Conservation (phyloP, 2,888 invertebrate genomes). For the Monoplex corrugatus region DNA sequence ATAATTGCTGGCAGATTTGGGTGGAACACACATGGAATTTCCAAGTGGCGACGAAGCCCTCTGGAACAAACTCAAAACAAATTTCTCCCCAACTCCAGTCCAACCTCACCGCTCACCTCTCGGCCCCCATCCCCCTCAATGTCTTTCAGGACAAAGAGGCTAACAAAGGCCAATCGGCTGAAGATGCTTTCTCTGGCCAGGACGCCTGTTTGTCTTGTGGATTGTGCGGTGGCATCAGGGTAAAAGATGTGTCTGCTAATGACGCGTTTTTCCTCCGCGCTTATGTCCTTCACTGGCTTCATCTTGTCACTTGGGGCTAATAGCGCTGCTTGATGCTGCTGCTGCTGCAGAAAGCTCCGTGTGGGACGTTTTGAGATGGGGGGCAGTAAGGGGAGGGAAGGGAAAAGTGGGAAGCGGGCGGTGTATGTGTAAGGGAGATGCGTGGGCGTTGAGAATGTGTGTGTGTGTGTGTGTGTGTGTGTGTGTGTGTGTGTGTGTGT, state of each 20-base stretch:
- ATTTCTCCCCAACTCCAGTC: not conserved
- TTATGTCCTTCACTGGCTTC: not conserved
- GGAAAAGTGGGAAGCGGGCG: not conserved
- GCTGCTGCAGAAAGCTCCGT: no score
- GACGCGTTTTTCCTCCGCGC: not conserved
- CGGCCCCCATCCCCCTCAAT: not conserved
- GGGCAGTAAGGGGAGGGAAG: not conserved
- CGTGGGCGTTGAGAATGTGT: no score
- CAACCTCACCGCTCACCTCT: not conserved
- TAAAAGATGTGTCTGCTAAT: constrained; percentile 41
- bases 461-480: no score
- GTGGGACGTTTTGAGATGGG: not conserved
- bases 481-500: no score
- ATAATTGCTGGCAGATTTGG: no score
- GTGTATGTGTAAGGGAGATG: not conserved
- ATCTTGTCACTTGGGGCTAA: constrained; percentile 33
- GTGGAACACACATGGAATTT: no score
- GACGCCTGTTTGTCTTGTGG: not conserved
- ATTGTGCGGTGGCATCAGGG: constrained; percentile 8
- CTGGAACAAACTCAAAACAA: not conserved
- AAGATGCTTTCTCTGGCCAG: constrained; percentile 1
- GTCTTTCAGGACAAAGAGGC: not conserved
- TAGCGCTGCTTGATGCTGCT: no score
- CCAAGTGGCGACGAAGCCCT: no score
- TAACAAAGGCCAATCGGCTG: constrained; percentile 29